Evolutionary conservation across 2,797 vertebrate genomes (phyloP), one percentile per base, ranked within the genome.

Genomic region (Sebastiscus albofasciatus): DNA sequence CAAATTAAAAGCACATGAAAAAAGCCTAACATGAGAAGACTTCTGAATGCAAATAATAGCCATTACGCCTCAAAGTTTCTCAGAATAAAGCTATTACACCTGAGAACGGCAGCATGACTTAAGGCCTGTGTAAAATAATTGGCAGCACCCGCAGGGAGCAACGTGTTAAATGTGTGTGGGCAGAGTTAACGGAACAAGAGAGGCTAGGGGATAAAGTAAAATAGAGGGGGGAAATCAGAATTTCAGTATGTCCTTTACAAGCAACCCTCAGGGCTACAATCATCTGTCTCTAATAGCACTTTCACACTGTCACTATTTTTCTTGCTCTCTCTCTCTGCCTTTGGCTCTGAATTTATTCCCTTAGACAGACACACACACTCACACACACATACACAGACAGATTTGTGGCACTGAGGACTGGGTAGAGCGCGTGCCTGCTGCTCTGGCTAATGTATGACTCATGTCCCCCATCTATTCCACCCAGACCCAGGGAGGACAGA

Each of bases 401-500:
- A 93, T 93, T 90, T 91, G 87, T 83, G 70, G 86, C 70, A 29
- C 34, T 26, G 71, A 92, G 66, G 66, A 75, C 69, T 46, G 72
- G 33, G 82, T 74, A 81, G 72, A 66, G 74, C 79, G 84, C 8
- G 66, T 78, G 87, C 46, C 87, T 85, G 79, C 85, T 82, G 87
- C 82, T 83, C 72, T 49, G 79, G 71, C 67, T 87, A 89, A 90
- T 83, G 82, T 67, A 87, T 90, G 90, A 91, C 86, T 92, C 86
- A 91, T 80, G 81, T 69, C 69, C 46, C 80, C 64, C 62, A 81
- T 87, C 72, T 76, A 81, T 87, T 89, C 70, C 60, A 61, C 72
- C 4, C 18, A 69, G 77, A 87, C 80, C 78, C 68, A 72, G 52
- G 65, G 75, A 81, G 66, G 56, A 82, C 67, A 76, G 67, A 39